A percentile compares a stretch with the other conserved stretches of the same genome.
Conservation (phyloP, 2,888 invertebrate genomes). For the Patella depressa region DNA sequence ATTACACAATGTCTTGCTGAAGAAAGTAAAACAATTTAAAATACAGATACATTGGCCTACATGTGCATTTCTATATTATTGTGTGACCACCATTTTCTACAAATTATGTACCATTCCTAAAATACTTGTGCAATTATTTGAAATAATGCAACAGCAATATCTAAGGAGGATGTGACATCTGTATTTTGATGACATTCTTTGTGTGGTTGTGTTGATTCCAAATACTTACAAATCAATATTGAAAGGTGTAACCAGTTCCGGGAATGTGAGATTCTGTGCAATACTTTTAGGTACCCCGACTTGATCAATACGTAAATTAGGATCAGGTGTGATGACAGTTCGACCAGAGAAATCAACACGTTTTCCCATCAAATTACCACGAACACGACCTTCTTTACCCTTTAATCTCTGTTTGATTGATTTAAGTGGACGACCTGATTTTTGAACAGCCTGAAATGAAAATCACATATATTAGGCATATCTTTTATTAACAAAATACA, state of each 20-base stretch:
- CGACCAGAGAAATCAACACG: slow-evolving; percentile 99
- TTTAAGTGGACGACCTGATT: slow-evolving; percentile 98
- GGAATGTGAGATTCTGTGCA: slow-evolving; percentile 98
- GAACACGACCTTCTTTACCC: slow-evolving; percentile 98
- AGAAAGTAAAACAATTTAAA: no score
- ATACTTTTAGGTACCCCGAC: slow-evolving; percentile 98
- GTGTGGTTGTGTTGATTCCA: neutral
- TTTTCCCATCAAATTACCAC: slow-evolving; percentile 99
- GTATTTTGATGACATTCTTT: no score
- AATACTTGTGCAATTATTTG: no score
- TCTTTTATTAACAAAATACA: neutral
- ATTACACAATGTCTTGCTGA: no score
- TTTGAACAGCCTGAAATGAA: slow-evolving; percentile 86
- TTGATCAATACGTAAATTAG: slow-evolving; percentile 87
- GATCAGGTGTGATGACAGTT: slow-evolving; percentile 83
- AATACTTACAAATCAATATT: slow-evolving; percentile 90
- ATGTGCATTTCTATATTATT: neutral
- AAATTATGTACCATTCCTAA: no score
- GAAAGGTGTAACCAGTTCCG: slow-evolving; percentile 98
- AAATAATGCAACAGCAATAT: no score
- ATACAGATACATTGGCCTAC: neutral
- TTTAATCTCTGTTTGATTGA: slow-evolving; percentile 95
- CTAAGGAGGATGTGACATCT: no score
- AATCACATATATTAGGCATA: neutral
- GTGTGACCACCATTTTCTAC: neutral